These are phyloP conservation scores for Catharus minimus DNA, from an alignment of 2,113 vertebrate species.

Conservation along the genomic window DNA sequence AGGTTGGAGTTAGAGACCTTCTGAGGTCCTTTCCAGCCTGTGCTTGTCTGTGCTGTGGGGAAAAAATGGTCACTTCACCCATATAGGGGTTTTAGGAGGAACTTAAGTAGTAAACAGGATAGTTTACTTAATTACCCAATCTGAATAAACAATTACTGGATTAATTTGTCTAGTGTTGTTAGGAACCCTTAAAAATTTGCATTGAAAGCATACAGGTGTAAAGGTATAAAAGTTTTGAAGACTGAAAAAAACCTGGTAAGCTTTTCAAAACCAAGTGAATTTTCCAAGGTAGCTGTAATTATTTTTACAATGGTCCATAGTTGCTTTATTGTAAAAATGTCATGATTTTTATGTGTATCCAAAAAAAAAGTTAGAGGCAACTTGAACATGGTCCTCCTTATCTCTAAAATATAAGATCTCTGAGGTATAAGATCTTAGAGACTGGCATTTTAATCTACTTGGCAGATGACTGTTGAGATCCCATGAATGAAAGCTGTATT, in stretches of 20 bases:
- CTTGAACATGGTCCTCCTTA: background rate
- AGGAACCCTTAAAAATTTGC: background rate
- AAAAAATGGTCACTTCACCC: background rate
- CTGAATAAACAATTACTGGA: background rate
- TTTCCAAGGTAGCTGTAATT: background rate
- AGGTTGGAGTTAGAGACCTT: background rate
- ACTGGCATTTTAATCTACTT: background rate
- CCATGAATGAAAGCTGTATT: background rate
- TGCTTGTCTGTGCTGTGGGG: background rate
- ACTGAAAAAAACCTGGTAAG: background rate
- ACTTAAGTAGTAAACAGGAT: background rate
- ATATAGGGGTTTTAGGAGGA: background rate
- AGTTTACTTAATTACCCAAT: background rate
- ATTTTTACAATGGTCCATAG: background rate
- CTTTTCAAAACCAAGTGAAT: background rate
- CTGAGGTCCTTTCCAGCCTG: background rate
- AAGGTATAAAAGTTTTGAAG: background rate
- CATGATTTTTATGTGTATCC: background rate
- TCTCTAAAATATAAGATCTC: background rate
- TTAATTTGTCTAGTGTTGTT: background rate
- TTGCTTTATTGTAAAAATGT: background rate
- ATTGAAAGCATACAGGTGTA: background rate
- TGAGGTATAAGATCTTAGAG: background rate
- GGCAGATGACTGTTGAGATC: background rate
- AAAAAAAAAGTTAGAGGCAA: background rate